A percentile compares a stretch with the other conserved stretches of the same genome.
Conservation (phyloP, 2,797 vertebrate species). For the Siniperca scherzeri region DNA sequence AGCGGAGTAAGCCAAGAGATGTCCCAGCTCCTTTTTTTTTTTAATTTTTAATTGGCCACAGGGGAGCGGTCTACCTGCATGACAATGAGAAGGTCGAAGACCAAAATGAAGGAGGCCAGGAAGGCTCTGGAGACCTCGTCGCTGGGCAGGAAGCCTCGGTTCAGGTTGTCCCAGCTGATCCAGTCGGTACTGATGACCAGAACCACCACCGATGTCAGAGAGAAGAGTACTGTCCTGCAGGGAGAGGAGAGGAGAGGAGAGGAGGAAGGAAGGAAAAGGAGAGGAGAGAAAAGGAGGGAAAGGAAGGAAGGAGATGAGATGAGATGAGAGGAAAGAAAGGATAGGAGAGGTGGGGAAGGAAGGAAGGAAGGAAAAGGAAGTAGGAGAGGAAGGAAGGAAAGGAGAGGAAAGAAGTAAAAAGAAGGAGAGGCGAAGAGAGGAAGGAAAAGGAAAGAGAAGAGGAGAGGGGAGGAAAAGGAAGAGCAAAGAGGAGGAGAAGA, state of each 20-base stretch:
- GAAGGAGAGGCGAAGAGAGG: no score
- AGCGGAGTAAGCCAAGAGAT: constrained; percentile 69
- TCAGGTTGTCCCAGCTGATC: constrained; percentile 99
- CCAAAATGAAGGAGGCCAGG: constrained; percentile 97
- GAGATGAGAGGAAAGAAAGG: no score
- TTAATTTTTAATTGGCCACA: constrained; percentile 78
- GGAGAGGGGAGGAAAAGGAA: not conserved
- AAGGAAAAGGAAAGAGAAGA: no score
- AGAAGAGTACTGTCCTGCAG: constrained; percentile 94
- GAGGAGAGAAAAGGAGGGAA: not conserved
- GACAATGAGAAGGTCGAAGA: constrained; percentile 99
- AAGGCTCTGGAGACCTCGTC: constrained; percentile 98
- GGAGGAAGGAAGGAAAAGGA: not conserved
- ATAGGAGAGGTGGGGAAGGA: not conserved
- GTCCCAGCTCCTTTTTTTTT: constrained; percentile 64
- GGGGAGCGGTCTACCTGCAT: constrained; percentile 93
- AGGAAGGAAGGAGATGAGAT: no score
- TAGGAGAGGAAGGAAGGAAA: fast-evolving
- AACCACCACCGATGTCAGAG: constrained; percentile 95
- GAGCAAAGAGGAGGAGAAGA: not conserved
- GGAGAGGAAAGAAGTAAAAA: not conserved
- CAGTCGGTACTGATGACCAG: constrained; percentile 98
- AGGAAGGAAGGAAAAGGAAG: no score
- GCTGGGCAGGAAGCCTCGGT: constrained; percentile 97
- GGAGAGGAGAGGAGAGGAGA: not conserved